These are phyloP conservation scores for Piezodorus guildinii DNA, from an alignment of 1,140 invertebrate species.

Conservation along the genomic window DNA sequence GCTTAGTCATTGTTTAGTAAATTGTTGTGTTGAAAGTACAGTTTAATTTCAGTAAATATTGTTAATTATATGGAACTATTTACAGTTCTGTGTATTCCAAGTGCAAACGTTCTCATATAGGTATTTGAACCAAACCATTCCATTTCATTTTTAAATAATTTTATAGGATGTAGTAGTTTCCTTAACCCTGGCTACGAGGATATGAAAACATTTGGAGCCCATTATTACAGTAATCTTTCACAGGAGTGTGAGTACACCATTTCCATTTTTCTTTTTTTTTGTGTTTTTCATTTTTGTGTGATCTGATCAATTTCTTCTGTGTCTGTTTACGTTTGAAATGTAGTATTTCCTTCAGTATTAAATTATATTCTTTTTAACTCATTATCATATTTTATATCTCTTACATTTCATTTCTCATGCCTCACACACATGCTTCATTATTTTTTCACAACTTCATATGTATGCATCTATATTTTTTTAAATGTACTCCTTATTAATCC, in stretches of 20 bases:
- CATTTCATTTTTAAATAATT: background rate
- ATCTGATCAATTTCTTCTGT: too few relatives aligned
- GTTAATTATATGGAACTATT: background rate
- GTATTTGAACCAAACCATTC: background rate
- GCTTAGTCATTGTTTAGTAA: background rate
- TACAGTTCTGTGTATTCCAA: background rate
- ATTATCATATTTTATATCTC: too few relatives aligned
- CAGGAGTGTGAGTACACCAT: conserved; percentile 10
- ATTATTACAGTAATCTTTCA: conserved; percentile 6
- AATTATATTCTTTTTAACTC: too few relatives aligned
- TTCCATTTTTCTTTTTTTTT: background rate
- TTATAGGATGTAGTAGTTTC: conserved; percentile 15
- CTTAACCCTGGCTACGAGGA: conserved; percentile 21
- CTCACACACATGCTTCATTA: too few relatives aligned
- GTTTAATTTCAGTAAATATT: background rate
- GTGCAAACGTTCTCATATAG: background rate
- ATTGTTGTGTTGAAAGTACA: background rate
- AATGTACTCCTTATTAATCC: too few relatives aligned
- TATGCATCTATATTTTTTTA: too few relatives aligned
- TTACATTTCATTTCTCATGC: too few relatives aligned
- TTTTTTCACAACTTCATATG: too few relatives aligned
- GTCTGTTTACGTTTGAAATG: too few relatives aligned
- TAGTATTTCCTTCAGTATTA: too few relatives aligned
- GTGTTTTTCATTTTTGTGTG: background rate
- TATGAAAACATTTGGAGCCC: conserved; percentile 1